Percentiles rank a stretch among this genome's conserved stretches.
Evolutionary conservation across 2,113 vertebrate genomes (phyloP).

Genomic region (Aix galericulata): DNA sequence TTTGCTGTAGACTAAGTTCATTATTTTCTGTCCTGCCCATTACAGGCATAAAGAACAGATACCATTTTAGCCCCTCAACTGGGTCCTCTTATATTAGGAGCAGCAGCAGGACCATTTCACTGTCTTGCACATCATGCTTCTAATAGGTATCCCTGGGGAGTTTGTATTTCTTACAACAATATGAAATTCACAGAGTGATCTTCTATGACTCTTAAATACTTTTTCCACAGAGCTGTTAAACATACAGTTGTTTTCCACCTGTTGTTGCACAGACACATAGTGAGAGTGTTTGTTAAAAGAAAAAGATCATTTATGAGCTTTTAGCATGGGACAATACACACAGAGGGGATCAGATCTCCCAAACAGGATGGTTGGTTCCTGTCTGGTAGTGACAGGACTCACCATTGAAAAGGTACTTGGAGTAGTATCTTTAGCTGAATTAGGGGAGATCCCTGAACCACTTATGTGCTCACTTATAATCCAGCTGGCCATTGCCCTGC

Average conservation of each 20-base stretch:
- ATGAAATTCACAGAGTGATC: not conserved
- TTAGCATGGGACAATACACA: not conserved
- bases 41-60: not conserved
- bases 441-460: not conserved
- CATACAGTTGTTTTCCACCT: not conserved
- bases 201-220: not conserved
- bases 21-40: not conserved
- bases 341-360: not conserved
- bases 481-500: not conserved
- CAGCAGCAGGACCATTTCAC: not conserved
- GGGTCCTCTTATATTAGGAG: not conserved
- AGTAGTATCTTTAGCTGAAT: not conserved
- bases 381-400: not conserved
- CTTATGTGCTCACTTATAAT: not conserved
- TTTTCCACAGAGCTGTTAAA: not conserved
- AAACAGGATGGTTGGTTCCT: not conserved
- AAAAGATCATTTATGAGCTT: not conserved
- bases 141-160: not conserved
- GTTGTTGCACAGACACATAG: not conserved
- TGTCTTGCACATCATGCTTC: not conserved
- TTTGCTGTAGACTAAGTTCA: not conserved
- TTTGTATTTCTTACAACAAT: not conserved
- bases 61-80: not conserved
- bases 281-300: not conserved
- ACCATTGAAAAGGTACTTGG: not conserved